Evolutionary conservation across 2,113 vertebrate species (phyloP), one percentile per base, ranked within the genome.

Genomic region (Manacus vitellinus): DNA sequence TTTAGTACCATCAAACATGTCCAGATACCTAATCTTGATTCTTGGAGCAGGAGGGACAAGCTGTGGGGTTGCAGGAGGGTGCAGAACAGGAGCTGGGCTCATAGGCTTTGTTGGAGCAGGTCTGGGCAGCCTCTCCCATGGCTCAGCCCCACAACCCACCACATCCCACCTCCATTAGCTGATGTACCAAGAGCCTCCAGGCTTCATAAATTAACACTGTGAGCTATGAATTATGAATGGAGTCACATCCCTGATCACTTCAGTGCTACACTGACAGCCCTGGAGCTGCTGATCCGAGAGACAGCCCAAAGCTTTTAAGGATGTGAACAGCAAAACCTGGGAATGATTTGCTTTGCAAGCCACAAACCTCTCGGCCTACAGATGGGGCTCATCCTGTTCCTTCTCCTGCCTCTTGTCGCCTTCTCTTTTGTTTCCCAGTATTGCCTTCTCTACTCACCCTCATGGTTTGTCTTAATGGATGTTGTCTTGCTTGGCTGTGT

Each of bases 221-320:
- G 71, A 58, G 77, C 81, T 43, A 58, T 92, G 74, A 90, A 88
- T 94, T 90, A 76, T 82, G 87, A 74, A 92, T 83, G 67, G 85
- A 85, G 24, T 56, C 85, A 16, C 62, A 54, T 73, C 78, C 59
- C 66, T 52, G 62, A 58, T 68, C 49, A 6, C 63, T 12, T 84
- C 84, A 19, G 33, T 25, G 84, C 87, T 91, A 12, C 8, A 7
- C 56, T 13, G 12, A 71, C 56, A 55, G 83, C 23, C 63, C 88
- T 56, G 84, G 47, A 72, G 87, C 87, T 68, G 65, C 94, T 77
- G 56, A 39, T 79, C 70, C 56, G 75, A 92, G 75, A 4, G 5
- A 58, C 67, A 72, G 70, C 80, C 58, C 80, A 33, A 56, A 89
- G 93, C 74, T 91, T 85, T 92, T 76, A 87, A 72, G 31, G n/a